A percentile compares a stretch with the other conserved stretches of the same genome.
These are phyloP conservation scores for Lonchura striata DNA, from an alignment of 2,113 vertebrate genomes.

Conservation along the genomic window DNA sequence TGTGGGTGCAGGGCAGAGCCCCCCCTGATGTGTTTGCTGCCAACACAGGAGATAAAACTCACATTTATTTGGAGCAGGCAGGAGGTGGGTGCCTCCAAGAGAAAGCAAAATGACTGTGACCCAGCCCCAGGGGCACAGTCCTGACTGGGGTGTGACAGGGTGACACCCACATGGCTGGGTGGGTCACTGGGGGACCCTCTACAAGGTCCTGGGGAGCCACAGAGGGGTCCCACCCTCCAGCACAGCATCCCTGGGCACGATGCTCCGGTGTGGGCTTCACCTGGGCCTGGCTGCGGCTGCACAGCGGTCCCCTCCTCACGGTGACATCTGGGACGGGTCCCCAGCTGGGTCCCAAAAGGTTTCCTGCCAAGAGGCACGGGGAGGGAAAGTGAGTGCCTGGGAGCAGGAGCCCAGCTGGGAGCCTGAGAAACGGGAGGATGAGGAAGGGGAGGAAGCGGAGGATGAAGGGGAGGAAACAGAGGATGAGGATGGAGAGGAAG, in stretches of 20 bases:
- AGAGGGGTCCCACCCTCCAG: fast-evolving
- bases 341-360: neutral
- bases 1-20: neutral
- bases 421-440: neutral
- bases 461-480: neutral
- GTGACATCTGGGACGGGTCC: fast-evolving
- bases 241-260: neutral
- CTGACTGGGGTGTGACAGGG: neutral
- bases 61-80: neutral
- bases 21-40: fast-evolving
- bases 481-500: no score
- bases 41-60: neutral
- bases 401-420: neutral
- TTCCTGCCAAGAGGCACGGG: fast-evolving
- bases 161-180: neutral
- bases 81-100: neutral
- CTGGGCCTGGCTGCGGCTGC: neutral
- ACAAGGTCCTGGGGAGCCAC: neutral
- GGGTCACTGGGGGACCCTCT: neutral
- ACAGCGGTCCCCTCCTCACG: fast-evolving
- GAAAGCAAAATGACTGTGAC: neutral
- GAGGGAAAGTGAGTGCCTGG: fast-evolving
- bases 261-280: fast-evolving
- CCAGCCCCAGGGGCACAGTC: fast-evolving
- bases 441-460: fast-evolving